Base-by-base conservation (phyloP, 2,888 invertebrate genomes). In the Drosophila phalerata region DNA sequence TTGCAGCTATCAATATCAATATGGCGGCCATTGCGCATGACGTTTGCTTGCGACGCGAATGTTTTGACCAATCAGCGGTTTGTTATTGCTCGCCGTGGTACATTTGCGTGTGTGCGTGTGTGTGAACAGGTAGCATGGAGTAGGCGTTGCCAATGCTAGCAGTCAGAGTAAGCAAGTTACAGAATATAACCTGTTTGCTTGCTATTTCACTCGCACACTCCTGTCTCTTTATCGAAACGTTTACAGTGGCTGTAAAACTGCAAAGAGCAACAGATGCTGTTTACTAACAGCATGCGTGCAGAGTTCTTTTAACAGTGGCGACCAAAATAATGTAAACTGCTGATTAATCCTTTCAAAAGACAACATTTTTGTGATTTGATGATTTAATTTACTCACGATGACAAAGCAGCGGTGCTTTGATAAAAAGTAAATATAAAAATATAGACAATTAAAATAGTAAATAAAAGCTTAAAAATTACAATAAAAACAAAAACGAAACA, bases 11-110 rank as follows among this genome's bases (percentile, higher is more conserved):
- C 64, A 60, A 58, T 79, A 84, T 69, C 75, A 81, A 88, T 85
- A 91, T 90, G 90, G 91, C 90, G 90, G 70, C 82, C 87, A 91
- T 81, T 91, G 90, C 90, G 90, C 90, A 91, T 85, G 91, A 73
- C 81, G 66, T 15, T 37, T 67, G 66, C 22, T 19, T 45, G 19
- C 58, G 42, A 30, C 19, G 53, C 42, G 17, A 17, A 15, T 22
- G 43, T 67, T 76, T 67, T 76, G 79, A 62, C 90, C 90, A 90
- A 91, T 90, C 80, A 81, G 79, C 62, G 71, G 17, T 62, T 88
- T 90, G 84, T 78, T 75, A 58, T 84, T 77, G 72, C 55, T 64
- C 62, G 63, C 53, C 47, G 22, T 17, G 37, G 19, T 45, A 19
- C 6, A 8, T 8, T 6, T 28, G 28, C 34, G 17, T 10, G 34